Percentiles rank a stretch among this genome's conserved stretches.
phyloP scores from a whole-genome alignment of 2,797 vertebrate genomes.

The Neosilurus hyrtlii region DNA sequence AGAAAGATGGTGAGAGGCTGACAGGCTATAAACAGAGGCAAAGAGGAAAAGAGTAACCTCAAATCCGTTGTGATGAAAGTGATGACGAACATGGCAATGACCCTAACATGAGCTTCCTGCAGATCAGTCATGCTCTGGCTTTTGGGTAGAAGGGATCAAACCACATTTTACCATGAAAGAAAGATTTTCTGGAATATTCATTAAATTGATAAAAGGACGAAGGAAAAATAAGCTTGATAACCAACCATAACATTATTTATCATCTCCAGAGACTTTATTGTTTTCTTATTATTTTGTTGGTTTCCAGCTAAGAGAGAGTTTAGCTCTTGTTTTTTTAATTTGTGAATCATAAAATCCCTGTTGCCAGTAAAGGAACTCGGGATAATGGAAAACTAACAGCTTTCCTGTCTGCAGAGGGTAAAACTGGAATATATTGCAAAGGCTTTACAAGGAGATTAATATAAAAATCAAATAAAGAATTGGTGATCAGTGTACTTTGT shows the following conservation, averaged over 20 bases:
- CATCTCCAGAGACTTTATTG: constrained; percentile 8
- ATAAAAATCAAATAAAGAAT: background rate
- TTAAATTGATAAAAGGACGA: constrained; percentile 17
- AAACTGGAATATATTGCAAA: background rate
- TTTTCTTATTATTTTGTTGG: constrained; percentile 23
- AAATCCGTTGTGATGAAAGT: background rate
- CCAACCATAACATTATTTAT: background rate
- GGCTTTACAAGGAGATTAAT: constrained; percentile 6
- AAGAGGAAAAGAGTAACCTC: constrained; percentile 3
- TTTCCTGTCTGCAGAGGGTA: constrained; percentile 3
- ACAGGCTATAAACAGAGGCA: background rate
- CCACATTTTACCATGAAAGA: background rate
- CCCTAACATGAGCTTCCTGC: constrained; percentile 24
- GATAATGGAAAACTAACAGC: constrained; percentile 30
- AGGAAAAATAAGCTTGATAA: background rate
- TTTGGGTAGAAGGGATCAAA: background rate
- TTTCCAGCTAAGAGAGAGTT: constrained; percentile 2
- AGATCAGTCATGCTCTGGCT: constrained; percentile 1
- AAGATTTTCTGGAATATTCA: constrained; percentile 4
- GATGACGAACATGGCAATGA: constrained; percentile 31
- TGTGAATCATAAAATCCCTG: constrained; percentile 26
- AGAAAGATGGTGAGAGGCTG: background rate
- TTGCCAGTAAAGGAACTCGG: constrained; percentile 21
- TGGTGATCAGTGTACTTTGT: background rate
- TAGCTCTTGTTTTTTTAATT: constrained; percentile 25